Base-by-base conservation (phyloP, 2,797 vertebrate species). In the Dermochelys coriacea region DNA sequence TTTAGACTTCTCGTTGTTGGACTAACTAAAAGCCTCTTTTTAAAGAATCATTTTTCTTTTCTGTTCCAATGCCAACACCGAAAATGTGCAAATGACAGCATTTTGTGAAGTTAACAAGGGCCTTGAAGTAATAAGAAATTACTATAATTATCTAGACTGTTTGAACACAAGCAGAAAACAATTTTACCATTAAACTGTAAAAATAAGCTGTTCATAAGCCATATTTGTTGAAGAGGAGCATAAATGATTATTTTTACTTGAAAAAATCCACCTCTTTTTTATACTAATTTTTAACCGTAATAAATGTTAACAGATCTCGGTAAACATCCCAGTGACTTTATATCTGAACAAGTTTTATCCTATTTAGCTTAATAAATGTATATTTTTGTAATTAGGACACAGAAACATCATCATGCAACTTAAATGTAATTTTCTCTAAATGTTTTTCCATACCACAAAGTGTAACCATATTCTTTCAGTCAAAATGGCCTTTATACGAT, bases 291-390 rank as follows among this genome's bases (percentile, higher is more conserved):
- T 64, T 59, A 87, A 84, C 41, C 21, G 92, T 91, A 93, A 1
- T 0, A 19, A 57, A 59, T 74, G 7, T 49, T 0, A 4, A 0
- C 0, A 61, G 12, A 50, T 14, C 52, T 34, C 12, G 0, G 8
- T 21, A 86, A 90, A 86, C 15, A 90, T 78, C 0, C 8, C 10
- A 75, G 45, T 49, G 16, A 16, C 2, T 85, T 71, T 85, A 50
- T 10, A 5, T 84, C 34, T 91, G 15, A 86, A 86, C 1, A 68
- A 10, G 4, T 86, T 87, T 92, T 80, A 77, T 29, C 1, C 15
- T 50, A 2, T 55, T 88, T 80, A 84, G 12, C 10, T 79, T 25
- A 6, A 80, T 86, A 86, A 83, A 59, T 31, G 8, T 29, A 45
- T 45, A 45, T 1, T 37, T 52, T 85, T 84, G 12, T 71, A 25